A percentile compares a stretch with the other conserved stretches of the same genome.
These are phyloP conservation scores for Luscinia luscinia DNA, from an alignment of 2,797 vertebrate genomes.

Conservation along the genomic window DNA sequence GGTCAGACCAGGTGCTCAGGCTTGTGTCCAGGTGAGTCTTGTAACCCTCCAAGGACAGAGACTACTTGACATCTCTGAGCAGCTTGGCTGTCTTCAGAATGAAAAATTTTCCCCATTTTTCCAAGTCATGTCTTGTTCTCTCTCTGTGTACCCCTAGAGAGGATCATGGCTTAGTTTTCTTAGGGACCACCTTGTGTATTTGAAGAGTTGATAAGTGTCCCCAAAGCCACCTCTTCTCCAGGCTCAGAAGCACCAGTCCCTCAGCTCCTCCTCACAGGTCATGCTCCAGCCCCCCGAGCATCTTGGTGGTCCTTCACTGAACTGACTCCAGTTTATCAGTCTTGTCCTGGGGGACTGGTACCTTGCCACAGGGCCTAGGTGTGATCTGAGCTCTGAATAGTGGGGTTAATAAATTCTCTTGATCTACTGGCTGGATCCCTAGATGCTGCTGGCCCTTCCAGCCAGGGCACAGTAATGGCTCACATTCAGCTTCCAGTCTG, in stretches of 20 bases:
- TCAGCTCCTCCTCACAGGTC: not conserved
- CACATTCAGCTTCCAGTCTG: not conserved
- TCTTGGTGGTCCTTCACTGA: not conserved
- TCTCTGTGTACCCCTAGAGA: not conserved
- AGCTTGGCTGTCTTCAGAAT: not conserved
- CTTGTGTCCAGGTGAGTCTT: not conserved
- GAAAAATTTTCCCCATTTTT: not conserved
- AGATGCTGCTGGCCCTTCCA: not conserved
- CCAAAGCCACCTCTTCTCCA: not conserved
- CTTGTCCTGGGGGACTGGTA: not conserved
- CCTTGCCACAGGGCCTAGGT: not conserved
- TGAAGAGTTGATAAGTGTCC: not conserved
- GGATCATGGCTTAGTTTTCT: not conserved
- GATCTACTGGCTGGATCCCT: not conserved
- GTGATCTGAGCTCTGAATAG: not conserved
- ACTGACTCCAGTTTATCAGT: not conserved
- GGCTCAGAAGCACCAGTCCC: not conserved
- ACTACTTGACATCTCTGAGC: not conserved
- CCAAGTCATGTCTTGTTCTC: not conserved
- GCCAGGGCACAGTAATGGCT: not conserved
- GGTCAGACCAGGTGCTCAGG: not conserved
- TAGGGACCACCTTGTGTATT: fast-evolving
- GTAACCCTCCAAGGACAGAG: not conserved
- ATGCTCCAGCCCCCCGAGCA: not conserved
- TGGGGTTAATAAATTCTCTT: not conserved